Evolutionary conservation across 2,888 invertebrate species (phyloP).

Genomic region (Mimachlamys varia): DNA sequence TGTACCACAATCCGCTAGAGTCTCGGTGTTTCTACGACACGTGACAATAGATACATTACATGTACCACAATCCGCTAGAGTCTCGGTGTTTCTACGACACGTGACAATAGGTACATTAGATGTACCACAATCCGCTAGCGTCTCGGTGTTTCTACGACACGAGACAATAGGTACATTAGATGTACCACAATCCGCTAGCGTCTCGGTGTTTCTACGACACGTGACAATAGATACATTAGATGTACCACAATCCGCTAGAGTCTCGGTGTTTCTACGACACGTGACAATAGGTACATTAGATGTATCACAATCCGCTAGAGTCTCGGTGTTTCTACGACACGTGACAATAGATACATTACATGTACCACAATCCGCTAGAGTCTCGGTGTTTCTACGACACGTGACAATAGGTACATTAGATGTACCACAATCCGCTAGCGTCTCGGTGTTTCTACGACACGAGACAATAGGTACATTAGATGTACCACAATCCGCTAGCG

Average conservation of each 20-base stretch:
- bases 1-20: neutral
- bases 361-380: neutral
- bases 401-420: neutral
- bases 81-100: neutral
- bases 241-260: neutral
- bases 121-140: neutral
- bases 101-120: neutral
- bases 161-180: neutral
- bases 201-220: neutral
- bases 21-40: neutral
- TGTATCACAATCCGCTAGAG: neutral
- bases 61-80: neutral
- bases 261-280: neutral
- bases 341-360: neutral
- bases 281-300: neutral
- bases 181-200: neutral
- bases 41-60: neutral
- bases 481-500: neutral
- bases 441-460: neutral
- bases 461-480: neutral
- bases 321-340: neutral
- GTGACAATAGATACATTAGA: neutral
- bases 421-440: neutral
- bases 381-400: neutral
- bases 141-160: neutral